Evolutionary conservation across 1,140 invertebrate species (phyloP).

Genomic region (Heterodera carotae): DNA sequence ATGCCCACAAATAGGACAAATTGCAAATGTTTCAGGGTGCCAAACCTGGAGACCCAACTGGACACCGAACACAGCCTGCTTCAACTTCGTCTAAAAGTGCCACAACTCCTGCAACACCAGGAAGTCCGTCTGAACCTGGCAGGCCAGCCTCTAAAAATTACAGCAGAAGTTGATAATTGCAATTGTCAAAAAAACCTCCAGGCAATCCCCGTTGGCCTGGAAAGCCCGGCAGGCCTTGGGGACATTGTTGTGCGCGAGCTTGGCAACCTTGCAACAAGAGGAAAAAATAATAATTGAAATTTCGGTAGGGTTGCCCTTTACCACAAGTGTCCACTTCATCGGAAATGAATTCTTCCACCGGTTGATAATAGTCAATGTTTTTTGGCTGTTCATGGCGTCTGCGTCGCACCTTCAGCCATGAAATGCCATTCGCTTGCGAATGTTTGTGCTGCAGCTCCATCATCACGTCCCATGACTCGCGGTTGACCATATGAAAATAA

Average conservation of each 20-base stretch:
- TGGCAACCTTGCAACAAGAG: not conserved
- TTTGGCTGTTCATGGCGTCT: not conserved
- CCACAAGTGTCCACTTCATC: conserved; percentile 10
- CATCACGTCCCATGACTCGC: conserved; percentile 3
- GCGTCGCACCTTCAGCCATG: not conserved
- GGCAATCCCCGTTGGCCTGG: not conserved
- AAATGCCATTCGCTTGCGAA: conserved; percentile 1
- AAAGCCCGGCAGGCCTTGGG: not conserved
- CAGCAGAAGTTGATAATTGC: not conserved
- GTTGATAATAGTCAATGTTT: not conserved
- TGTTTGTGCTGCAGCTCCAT: conserved; percentile 13
- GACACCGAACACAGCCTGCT: conserved; percentile 20
- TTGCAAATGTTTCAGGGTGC: not conserved
- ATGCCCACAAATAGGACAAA: not conserved
- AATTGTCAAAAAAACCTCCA: not conserved
- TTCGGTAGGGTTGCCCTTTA: not conserved
- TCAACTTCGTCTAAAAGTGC: conserved; percentile 20
- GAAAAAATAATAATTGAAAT: not conserved
- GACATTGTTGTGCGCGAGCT: not conserved
- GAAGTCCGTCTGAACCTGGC: conserved; percentile 17
- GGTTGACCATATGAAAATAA: not conserved
- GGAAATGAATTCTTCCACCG: not conserved
- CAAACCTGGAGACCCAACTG: conserved; percentile 13
- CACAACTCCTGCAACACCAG: conserved; percentile 21
- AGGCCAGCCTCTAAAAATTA: conserved; percentile 6